Percentiles rank a stretch among this genome's conserved stretches.
phyloP scores from a whole-genome alignment of 2,888 invertebrate species.

The Andricus quercusramuli region DNA sequence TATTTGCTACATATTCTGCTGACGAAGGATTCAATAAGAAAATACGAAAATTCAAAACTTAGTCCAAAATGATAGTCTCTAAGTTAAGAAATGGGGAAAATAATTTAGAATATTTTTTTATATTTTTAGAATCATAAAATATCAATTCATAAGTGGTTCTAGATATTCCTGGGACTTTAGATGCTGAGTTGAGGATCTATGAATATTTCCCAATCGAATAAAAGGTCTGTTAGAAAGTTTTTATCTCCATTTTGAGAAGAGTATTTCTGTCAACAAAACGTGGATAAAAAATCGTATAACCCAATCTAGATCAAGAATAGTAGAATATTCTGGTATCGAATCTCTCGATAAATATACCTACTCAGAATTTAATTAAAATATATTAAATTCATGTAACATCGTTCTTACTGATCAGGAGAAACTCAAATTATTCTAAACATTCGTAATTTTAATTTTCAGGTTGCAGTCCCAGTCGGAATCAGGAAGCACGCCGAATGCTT shows the following conservation, averaged over 20 bases:
- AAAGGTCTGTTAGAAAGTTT: background rate
- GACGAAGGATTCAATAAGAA: no score
- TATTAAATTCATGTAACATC: no score
- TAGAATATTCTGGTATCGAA: background rate
- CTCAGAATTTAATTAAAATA: no score
- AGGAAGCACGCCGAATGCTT: constrained; percentile 78
- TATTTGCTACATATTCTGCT: background rate
- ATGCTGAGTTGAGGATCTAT: no score
- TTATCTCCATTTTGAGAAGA: background rate
- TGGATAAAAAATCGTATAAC: background rate
- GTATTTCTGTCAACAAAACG: background rate
- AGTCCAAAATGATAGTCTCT: background rate
- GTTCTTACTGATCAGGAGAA: no score
- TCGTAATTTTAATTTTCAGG: constrained; percentile 61
- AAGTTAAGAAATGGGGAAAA: background rate
- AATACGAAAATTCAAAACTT: background rate
- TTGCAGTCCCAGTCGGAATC: constrained; percentile 75
- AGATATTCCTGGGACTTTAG: no score
- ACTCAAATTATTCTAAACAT: constrained; percentile 18
- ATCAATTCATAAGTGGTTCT: no score
- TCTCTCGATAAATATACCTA: no score
- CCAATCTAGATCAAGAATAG: background rate
- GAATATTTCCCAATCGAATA: background rate
- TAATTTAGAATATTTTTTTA: background rate
- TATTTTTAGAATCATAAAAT: no score